Evolutionary conservation across 2,888 invertebrate species (phyloP), one percentile per base, ranked within the genome.

Genomic region (Drosophila suboccidentalis): DNA sequence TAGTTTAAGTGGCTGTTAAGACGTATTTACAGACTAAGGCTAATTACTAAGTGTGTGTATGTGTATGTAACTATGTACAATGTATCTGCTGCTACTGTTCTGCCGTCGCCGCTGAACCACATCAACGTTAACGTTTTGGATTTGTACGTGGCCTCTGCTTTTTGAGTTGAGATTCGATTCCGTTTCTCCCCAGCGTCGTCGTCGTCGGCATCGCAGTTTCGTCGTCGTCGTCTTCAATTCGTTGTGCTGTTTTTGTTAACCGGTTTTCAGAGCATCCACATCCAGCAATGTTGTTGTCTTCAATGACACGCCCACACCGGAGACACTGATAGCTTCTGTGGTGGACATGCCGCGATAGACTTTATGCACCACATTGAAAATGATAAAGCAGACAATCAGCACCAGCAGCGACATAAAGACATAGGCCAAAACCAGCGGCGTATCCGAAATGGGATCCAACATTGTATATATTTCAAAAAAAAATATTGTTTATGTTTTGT

Each of bases 301-400:
- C 59, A 71, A 26, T n/a, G 64, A 29, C 41, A 63, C 74, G 38
- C 60, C 73, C 50, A 69, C 74, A 8, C 63, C 49, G 8, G 26
- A 26, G 5, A 39, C 26, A 10, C 32, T 38, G 43, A 22, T 36
- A 26, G 51, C 10, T 0, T 29, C 46, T 8, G 50, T 58, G 2
- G 15, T 17, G 34, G 47, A 46, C 54, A 76, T 73, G 61, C 79
- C 74, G 46, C 78, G 72, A 58, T 91, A 92, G 43, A 92, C 80
- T 68, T 91, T 92, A 54, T 92, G 91, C 47, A 91, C 87, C 57
- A 92, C 84, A 78, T 92, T 92, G 65, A 92, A 87, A n/a, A 92
- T 61, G 55, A 92, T 91, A 50, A 92, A 92, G 72, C 91, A 83
- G 17, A 92, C 73, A 51, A 92, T 92, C 46, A 91, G 80, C 36